Evolutionary conservation across 2,113 vertebrate species (phyloP), one percentile per base, ranked within the genome.

Genomic region (Callorhinus ursinus): DNA sequence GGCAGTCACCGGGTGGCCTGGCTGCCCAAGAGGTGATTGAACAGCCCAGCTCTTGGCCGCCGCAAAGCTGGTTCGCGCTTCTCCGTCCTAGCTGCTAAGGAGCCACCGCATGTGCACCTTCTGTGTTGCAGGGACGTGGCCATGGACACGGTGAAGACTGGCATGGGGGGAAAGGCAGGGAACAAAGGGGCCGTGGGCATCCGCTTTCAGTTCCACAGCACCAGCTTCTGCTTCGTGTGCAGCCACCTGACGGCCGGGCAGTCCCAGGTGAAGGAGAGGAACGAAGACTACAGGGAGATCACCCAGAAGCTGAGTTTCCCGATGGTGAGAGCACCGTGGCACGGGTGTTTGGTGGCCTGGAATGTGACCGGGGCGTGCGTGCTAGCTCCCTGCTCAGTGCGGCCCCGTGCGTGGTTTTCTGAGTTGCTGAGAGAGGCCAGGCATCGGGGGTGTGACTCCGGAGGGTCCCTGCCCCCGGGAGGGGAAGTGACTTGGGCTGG

Each of bases 201-300:
- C 97, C 99, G 99, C 90, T 98, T 99, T 46, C 99, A 99, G 97
- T 98, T 99, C 97, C 98, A 99, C 69, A 98, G 99, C 91, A 99
- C 97, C 95, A 99, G 99, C 95, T 98, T 99, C 95, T 99, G 99
- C 98, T 99, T 99, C 93, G 90, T 99, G 69, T 99, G 99, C 74
- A 99, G 99, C 97, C 99, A 99, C 72, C 98, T 99, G 97, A 99
- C 99, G 33, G 99, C 99, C 12, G 99, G 99, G 24, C 99, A 99
- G 98, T 98, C 98, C 21, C 99, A 99, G 84, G 99, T 99, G 95
- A 99, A 99, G 96, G 99, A 99, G 96, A 94, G 99, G 21, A 99
- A 99, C 33, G 99, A 99, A 76, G 99, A 99, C 92, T 99, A 99
- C 98, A 98, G 98, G 96, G 99, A 99, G 98, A 99, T 99, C 97